A percentile compares a stretch with the other conserved stretches of the same genome.
These are phyloP conservation scores for Galeruca laticollis DNA, from an alignment of 2,888 invertebrate species.

Conservation along the genomic window DNA sequence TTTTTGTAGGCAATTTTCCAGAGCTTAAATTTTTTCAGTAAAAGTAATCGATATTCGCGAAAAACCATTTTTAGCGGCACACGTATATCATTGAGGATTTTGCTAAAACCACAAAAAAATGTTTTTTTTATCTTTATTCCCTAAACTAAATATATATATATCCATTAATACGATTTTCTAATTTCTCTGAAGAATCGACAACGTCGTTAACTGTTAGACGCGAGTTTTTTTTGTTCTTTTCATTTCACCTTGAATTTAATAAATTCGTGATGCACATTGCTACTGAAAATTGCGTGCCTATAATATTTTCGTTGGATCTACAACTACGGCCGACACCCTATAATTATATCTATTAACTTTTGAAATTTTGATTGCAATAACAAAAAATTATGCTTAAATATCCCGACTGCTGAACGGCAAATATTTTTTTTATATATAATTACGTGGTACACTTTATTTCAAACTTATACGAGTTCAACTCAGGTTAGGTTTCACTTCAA, in stretches of 20 bases:
- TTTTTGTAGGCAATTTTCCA: too few species aligned
- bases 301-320: slow-evolving; percentile 48
- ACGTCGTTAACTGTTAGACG: too few species aligned
- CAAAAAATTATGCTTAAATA: slow-evolving; percentile 45
- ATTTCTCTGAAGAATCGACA: too few species aligned
- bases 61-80: too few species aligned
- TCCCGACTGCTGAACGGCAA: slow-evolving; percentile 27
- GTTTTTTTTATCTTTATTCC: too few species aligned
- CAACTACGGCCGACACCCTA: slow-evolving; percentile 51
- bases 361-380: slow-evolving; percentile 50
- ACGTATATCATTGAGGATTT: too few species aligned
- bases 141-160: too few species aligned
- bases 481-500: too few species aligned
- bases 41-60: too few species aligned
- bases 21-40: too few species aligned
- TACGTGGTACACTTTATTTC: background rate
- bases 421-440: slow-evolving; percentile 12
- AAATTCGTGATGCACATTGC: slow-evolving; percentile 51
- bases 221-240: background rate
- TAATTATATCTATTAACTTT: slow-evolving; percentile 54
- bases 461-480: background rate
- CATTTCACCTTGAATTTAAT: slow-evolving; percentile 29
- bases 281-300: slow-evolving; percentile 58
- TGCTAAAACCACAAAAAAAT: too few species aligned
- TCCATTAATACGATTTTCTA: too few species aligned